Conservation (phyloP, 2,888 invertebrate species). For the Lamellibrachia satsuma region DNA sequence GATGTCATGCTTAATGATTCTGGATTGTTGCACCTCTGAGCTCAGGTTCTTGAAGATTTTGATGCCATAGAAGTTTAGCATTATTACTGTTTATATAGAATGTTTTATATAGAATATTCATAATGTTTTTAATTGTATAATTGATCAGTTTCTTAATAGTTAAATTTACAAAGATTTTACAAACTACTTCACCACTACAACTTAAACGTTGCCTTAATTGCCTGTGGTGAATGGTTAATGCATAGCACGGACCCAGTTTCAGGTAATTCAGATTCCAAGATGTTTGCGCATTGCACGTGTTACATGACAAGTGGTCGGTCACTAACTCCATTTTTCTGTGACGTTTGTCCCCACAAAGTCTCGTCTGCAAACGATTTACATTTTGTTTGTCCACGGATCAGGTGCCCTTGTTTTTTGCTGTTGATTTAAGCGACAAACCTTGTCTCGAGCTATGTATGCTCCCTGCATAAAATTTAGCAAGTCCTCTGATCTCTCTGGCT, state of each 20-base stretch:
- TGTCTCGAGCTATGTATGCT: neutral
- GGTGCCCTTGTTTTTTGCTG: neutral
- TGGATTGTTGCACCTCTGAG: no score
- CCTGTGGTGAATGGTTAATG: neutral
- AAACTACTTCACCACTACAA: neutral
- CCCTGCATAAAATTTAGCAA: conserved; percentile 2
- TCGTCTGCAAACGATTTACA: neutral
- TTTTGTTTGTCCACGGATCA: neutral
- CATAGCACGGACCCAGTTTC: neutral
- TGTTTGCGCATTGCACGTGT: neutral
- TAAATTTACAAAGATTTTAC: neutral
- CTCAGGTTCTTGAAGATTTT: no score
- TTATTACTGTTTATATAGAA: no score
- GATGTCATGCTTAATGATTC: no score
- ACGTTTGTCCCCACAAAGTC: neutral
- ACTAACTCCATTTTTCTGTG: neutral
- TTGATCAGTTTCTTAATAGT: neutral
- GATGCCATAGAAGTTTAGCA: neutral
- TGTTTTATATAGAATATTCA: neutral
- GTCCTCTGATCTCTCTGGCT: neutral
- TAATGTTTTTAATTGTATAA: neutral
- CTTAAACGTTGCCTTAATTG: neutral
- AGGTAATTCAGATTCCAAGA: neutral
- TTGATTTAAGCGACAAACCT: neutral
- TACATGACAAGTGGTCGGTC: neutral